Evolutionary conservation across 1,140 invertebrate species (phyloP).

Genomic region (Zaprionus camerounensis): DNA sequence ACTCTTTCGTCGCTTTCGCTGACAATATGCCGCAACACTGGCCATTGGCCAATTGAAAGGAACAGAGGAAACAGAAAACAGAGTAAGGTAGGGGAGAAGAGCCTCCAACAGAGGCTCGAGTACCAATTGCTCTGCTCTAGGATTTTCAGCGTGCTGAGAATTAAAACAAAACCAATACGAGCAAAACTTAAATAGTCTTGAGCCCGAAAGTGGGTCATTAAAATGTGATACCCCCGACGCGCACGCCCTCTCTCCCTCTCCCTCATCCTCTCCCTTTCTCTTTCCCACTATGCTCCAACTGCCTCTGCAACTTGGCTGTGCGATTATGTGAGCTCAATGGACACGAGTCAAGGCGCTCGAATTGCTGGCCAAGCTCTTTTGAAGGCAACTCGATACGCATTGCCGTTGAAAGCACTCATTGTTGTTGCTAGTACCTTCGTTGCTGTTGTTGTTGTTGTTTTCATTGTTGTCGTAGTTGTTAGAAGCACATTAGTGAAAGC

Average conservation of each 20-base stretch:
- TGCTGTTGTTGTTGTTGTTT: constrained; percentile 29
- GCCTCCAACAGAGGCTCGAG: neutral
- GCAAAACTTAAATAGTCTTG: constrained; percentile 75
- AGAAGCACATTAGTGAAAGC: constrained; percentile 66
- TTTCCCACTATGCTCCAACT: neutral
- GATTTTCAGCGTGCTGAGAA: constrained; percentile 63
- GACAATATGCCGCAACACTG: constrained; percentile 57
- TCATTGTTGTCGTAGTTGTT: constrained; percentile 30
- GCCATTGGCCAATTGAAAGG: constrained; percentile 43
- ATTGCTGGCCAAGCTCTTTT: constrained; percentile 62
- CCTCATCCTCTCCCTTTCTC: neutral
- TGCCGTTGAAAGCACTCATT: constrained; percentile 41
- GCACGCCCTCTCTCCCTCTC: neutral
- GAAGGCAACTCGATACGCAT: constrained; percentile 75
- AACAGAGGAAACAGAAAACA: neutral
- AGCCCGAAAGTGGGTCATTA: constrained; percentile 77
- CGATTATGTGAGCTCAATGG: constrained; percentile 71
- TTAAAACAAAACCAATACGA: constrained; percentile 74
- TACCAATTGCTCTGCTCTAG: constrained; percentile 71
- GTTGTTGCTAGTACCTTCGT: constrained; percentile 31
- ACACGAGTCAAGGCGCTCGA: constrained; percentile 75
- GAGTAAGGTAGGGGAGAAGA: neutral
- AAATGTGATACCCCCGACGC: constrained; percentile 67
- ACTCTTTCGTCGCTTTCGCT: constrained; percentile 72
- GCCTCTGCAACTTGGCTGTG: neutral